Base-by-base conservation (phyloP, 2,888 invertebrate genomes). In the Eudemis profundana region DNA sequence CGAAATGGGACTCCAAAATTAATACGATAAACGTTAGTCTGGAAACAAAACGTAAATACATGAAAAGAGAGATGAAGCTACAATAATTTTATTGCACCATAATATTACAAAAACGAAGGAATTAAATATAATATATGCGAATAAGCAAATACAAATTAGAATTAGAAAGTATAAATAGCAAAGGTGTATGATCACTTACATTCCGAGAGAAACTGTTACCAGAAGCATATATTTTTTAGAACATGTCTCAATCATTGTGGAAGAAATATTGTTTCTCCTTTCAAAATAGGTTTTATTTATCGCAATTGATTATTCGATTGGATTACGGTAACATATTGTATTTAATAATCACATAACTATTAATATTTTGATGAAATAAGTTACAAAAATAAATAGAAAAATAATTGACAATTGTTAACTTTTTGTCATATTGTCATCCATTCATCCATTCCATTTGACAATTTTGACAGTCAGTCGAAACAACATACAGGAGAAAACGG, bases 171-270 rank as follows among this genome's bases (percentile, higher is more conserved):
- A 53, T 68, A 53, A 51, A 38, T 62, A n/a, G n/a, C n/a, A n/a
- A n/a, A n/a, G n/a, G n/a, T n/a, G n/a, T n/a, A n/a, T n/a, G n/a
- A n/a, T n/a, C n/a, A 94, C 95, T 93, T 92, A 96, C 95, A 95
- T 92, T 87, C 96, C 96, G 72, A 97, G 89, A 74, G 94, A 93
- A 69, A 95, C 94, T 69, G 97, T 95, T 56, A 96, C 96, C 68
- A 96, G 86, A 54, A 97, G 88, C 97, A 97, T 97, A 77, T 96
- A 96, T 84, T 95, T 95, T 82, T 95, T 96, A 19, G 97, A 96
- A 84, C 96, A 97, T 69, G 95, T 95, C 86, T 97, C 97, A 78
- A 97, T 95, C 97, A 97, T 97, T 17, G 29, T 56, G n/a, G 12
- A n/a, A 56, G 42, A 27, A 29, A 56, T 17, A 8, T 44, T 42